Evolutionary conservation across 2,797 vertebrate genomes (phyloP).

Genomic region (Phyllotis vaccarum): DNA sequence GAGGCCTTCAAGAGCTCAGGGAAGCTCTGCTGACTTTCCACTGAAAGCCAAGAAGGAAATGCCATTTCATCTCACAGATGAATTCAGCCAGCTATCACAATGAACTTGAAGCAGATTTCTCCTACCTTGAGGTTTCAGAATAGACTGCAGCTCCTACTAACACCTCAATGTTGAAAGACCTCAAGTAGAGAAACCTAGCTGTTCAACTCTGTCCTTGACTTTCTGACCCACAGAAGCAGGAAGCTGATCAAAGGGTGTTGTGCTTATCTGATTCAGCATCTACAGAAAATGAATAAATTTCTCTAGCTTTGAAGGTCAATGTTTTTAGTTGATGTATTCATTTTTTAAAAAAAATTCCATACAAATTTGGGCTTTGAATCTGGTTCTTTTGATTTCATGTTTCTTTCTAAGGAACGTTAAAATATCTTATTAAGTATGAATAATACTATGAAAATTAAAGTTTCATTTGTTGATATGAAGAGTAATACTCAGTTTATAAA

Average conservation of each 20-base stretch:
- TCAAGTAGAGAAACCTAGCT: neutral
- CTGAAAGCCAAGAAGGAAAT: neutral
- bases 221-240: neutral
- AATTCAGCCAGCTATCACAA: neutral
- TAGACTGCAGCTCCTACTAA: neutral
- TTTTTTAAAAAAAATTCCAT: constrained; percentile 21
- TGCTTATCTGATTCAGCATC: neutral
- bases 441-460: neutral
- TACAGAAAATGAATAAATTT: neutral
- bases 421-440: constrained; percentile 6
- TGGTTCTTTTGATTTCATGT: neutral
- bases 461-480: neutral
- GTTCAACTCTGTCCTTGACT: neutral
- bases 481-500: constrained; percentile 20
- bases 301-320: constrained; percentile 15
- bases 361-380: constrained; percentile 6
- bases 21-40: too few species aligned
- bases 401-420: neutral
- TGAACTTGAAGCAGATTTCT: neutral
- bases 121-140: neutral
- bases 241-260: neutral
- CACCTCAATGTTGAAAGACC: neutral
- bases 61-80: neutral
- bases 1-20: neutral
- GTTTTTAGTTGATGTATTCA: neutral